Base-by-base conservation (phyloP, 1,140 invertebrate species). In the Coenobita brevimanus region DNA sequence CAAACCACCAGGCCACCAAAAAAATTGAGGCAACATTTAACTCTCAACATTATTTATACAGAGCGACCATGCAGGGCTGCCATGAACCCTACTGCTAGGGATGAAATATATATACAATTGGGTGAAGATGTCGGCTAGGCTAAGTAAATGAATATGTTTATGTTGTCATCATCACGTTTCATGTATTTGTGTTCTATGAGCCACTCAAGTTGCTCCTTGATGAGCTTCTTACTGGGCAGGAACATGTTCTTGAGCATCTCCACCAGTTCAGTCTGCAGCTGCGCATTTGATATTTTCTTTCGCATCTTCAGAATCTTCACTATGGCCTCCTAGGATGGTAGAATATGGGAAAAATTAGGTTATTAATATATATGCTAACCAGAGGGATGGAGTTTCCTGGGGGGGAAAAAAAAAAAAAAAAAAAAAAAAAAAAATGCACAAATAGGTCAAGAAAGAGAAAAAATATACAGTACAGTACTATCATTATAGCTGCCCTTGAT, bases 221-320 rank as follows among this genome's bases (percentile, higher is more conserved):
- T 99, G 96, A 99, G 97, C 93, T 99, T 99, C 93, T 99, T 99
- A 88, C 97, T 98, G 43, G 99, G 99, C 91, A 99, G 93, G 94
- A 99, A 99, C 98, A 99, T 99, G 92, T 99, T 99, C 93, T 99
- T 99, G 76, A 99, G 94, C 93, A 99, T 99, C 93, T 99, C 98
- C 8, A 99, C 96, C 57, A 99, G 94, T 94, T 99, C 98, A 57
- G 97, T 97, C 91, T 99, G 98, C 69, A 99, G 93, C 89, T 98
- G 97, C 71, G 96, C 97, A 92, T 99, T 99, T 24, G 96, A 96
- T 75, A 99, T 97, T 62, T 95, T 95, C 93, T 99, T 99, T 81
- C 98, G 94, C 97, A 99, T 99, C 93, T 99, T 99, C 92, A 99
- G 94, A 82, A 99, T 99, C 93, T 99, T 99, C 89, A 99, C 99